Evolutionary conservation across 2,113 vertebrate genomes (phyloP).

Genomic region (Podiceps cristatus): DNA sequence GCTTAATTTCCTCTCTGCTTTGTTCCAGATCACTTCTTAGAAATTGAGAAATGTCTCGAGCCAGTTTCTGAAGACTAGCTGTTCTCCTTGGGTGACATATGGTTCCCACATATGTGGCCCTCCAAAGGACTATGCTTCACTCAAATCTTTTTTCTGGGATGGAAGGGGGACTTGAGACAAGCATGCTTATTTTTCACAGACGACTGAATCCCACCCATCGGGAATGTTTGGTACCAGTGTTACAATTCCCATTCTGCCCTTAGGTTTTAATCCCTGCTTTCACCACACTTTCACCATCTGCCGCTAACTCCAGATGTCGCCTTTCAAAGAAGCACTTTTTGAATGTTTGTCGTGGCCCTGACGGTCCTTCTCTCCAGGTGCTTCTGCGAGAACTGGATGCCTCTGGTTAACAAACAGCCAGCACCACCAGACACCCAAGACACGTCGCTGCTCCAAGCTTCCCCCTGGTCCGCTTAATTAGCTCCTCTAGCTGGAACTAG

Average conservation of each 20-base stretch:
- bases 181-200: background rate
- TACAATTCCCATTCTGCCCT: background rate
- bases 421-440: background rate
- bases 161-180: background rate
- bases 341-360: background rate
- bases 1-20: background rate
- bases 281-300: background rate
- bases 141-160: background rate
- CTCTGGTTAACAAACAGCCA: background rate
- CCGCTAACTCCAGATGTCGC: background rate
- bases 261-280: background rate
- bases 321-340: background rate
- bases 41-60: background rate
- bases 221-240: background rate
- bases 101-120: background rate
- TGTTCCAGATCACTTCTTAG: background rate
- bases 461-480: background rate
- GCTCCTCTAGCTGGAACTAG: background rate
- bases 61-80: background rate
- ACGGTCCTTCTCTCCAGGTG: background rate
- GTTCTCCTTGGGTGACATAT: background rate
- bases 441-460: background rate
- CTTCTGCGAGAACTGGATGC: background rate
- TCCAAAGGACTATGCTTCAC: background rate
- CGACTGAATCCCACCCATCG: background rate